Conservation (phyloP, 2,113 vertebrate genomes). For the Cyprinodon brontotheroides region DNA sequence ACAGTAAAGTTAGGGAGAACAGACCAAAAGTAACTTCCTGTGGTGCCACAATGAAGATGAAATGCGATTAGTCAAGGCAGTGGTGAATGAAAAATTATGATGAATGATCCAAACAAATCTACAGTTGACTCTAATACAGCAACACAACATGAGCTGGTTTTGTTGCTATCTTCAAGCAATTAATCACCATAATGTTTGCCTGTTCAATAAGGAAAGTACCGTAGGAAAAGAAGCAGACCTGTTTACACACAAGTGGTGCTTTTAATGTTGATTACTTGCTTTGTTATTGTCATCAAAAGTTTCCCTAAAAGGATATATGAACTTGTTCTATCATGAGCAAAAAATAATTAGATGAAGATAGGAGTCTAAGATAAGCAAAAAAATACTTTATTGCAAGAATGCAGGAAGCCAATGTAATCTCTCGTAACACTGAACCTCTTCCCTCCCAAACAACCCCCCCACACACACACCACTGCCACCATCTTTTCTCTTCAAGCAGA, state of each 20-base stretch:
- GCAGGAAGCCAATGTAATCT: constrained; percentile 30
- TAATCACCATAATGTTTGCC: constrained; percentile 60
- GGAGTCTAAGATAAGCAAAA: constrained; percentile 10
- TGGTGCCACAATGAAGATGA: constrained; percentile 28
- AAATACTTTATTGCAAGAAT: constrained; percentile 17
- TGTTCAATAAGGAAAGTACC: constrained; percentile 33
- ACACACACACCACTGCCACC: not conserved
- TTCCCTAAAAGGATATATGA: constrained; percentile 6
- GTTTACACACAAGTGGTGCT: constrained; percentile 13
- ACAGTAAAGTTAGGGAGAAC: constrained; percentile 38
- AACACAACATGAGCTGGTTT: constrained; percentile 20
- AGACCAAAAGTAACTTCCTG: constrained; percentile 43
- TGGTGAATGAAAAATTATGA: constrained; percentile 47
- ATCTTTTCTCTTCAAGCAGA: not conserved
- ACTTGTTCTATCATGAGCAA: not conserved
- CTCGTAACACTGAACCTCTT: not conserved
- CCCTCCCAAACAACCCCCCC: too few species aligned
- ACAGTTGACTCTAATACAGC: constrained; percentile 38
- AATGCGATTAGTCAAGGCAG: constrained; percentile 44
- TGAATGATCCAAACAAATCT: constrained; percentile 63
- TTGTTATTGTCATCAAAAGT: constrained; percentile 38
- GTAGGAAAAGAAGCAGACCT: constrained; percentile 10
- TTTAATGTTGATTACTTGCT: constrained; percentile 42
- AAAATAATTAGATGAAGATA: not conserved
- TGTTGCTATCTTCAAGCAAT: constrained; percentile 38